These are phyloP conservation scores for Dendrolimus kikuchii DNA, from an alignment of 1,140 invertebrate genomes.

Conservation along the genomic window DNA sequence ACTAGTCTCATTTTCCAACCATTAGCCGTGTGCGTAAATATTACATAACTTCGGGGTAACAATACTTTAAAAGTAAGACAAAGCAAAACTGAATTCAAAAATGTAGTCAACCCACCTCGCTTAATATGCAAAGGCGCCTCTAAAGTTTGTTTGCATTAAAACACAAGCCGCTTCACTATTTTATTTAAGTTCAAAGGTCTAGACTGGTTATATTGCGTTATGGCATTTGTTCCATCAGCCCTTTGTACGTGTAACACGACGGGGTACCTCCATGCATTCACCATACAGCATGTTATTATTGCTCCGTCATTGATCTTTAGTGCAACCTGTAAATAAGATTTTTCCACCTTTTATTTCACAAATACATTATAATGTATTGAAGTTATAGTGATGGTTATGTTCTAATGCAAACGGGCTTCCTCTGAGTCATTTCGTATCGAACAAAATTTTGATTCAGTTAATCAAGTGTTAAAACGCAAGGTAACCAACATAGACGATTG, in stretches of 20 bases:
- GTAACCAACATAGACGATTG: conserved; percentile 66
- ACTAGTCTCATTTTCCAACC: conserved; percentile 17
- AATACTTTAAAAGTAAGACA: conserved; percentile 48
- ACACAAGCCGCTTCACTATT: conserved; percentile 71
- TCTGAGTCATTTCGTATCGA: conserved; percentile 52
- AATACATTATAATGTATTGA: conserved; percentile 8
- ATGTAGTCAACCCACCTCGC: conserved; percentile 71
- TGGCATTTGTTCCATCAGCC: conserved; percentile 63
- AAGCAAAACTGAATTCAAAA: conserved; percentile 68
- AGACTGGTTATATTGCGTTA: conserved; percentile 71
- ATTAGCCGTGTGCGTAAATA: conserved; percentile 21
- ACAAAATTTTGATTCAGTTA: conserved; percentile 58
- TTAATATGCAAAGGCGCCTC: conserved; percentile 72
- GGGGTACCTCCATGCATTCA: conserved; percentile 40
- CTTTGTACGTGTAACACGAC: conserved; percentile 37
- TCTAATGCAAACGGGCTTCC: conserved; percentile 70
- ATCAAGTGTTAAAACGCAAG: conserved; percentile 68
- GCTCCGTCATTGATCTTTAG: conserved; percentile 28
- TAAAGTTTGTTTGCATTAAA: conserved; percentile 72
- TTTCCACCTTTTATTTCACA: conserved; percentile 5
- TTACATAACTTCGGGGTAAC: conserved; percentile 32
- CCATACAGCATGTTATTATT: conserved; percentile 41
- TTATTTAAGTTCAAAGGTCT: conserved; percentile 67
- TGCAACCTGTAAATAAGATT: conserved; percentile 27
- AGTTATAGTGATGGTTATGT: conserved; percentile 62